Conservation (phyloP, 2,797 vertebrate species). For the Sebastiscus albofasciatus region DNA sequence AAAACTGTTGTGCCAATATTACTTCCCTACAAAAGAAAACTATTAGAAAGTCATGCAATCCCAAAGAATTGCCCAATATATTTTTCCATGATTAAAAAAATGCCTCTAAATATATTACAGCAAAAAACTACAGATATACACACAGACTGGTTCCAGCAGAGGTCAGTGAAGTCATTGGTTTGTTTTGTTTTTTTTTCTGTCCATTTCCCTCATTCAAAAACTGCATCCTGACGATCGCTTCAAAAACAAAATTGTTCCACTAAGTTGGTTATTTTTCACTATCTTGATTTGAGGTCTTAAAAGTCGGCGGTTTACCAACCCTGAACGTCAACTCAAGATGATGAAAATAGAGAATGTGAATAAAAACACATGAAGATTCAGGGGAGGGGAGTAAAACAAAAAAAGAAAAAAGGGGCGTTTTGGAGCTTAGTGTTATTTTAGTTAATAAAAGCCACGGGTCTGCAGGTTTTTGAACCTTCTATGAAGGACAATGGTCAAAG, state of each 20-base stretch:
- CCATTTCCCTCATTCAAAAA: slow-evolving; percentile 13
- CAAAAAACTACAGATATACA: slow-evolving; percentile 85
- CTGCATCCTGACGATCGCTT: slow-evolving; percentile 22
- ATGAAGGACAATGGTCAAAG: slow-evolving; percentile 55
- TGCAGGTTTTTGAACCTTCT: slow-evolving; percentile 46
- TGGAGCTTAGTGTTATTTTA: slow-evolving; percentile 44
- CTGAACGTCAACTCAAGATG: slow-evolving; percentile 11
- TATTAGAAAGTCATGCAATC: slow-evolving; percentile 83
- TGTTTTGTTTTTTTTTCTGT: slow-evolving; percentile 17
- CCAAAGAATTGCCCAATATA: slow-evolving; percentile 82
- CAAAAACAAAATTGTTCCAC: slow-evolving; percentile 8
- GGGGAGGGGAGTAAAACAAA: neutral
- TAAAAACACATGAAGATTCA: neutral
- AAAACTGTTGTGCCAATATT: slow-evolving; percentile 66
- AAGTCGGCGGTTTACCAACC: neutral
- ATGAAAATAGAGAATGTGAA: slow-evolving; percentile 8
- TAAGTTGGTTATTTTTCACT: neutral
- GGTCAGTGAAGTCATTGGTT: slow-evolving; percentile 66
- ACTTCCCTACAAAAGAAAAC: slow-evolving; percentile 78
- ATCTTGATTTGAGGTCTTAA: slow-evolving; percentile 22
- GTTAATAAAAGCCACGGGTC: slow-evolving; percentile 20
- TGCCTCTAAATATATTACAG: slow-evolving; percentile 85
- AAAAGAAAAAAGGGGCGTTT: neutral
- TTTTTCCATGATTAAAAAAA: slow-evolving; percentile 80
- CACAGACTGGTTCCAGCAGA: slow-evolving; percentile 74